Conservation (phyloP, 2,113 vertebrate genomes). For the Baryphthengus martii region DNA sequence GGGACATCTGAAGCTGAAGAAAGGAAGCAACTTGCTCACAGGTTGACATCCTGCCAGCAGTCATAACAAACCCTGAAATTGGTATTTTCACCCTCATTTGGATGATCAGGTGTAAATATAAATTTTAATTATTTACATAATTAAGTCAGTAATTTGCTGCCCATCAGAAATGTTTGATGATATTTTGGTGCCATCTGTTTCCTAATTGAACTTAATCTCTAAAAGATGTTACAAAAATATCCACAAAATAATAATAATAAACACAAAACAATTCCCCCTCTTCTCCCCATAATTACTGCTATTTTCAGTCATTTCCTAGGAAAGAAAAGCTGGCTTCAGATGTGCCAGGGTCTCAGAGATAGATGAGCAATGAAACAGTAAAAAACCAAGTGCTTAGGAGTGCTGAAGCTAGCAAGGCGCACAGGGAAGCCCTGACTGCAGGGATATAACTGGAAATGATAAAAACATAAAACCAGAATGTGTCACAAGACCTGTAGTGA, state of each 20-base stretch:
- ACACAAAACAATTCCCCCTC: slow-evolving; percentile 10
- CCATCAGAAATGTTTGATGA: slow-evolving; percentile 73
- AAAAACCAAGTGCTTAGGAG: not conserved
- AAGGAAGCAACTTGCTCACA: not conserved
- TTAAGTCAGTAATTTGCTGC: slow-evolving; percentile 75
- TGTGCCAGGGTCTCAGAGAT: not conserved
- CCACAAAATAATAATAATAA: slow-evolving; percentile 61
- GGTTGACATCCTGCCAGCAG: slow-evolving; percentile 44
- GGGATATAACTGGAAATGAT: not conserved
- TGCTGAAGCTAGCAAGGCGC: not conserved
- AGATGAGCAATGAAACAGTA: not conserved
- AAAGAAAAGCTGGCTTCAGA: not conserved
- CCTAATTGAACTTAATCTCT: slow-evolving; percentile 76
- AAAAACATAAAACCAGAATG: not conserved
- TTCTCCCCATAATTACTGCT: not conserved
- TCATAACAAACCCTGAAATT: slow-evolving; percentile 68
- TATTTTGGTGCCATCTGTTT: slow-evolving; percentile 77
- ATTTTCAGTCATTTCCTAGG: not conserved
- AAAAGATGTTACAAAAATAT: slow-evolving; percentile 75
- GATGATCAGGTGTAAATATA: slow-evolving; percentile 78
- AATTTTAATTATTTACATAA: slow-evolving; percentile 81
- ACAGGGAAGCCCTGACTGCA: not conserved
- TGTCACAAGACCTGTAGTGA: not conserved
- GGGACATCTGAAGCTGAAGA: slow-evolving; percentile 1
- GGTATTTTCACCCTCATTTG: slow-evolving; percentile 71